These are phyloP conservation scores for Aspidiotus rigidus DNA, from an alignment of 2,888 invertebrate genomes.

Conservation along the genomic window DNA sequence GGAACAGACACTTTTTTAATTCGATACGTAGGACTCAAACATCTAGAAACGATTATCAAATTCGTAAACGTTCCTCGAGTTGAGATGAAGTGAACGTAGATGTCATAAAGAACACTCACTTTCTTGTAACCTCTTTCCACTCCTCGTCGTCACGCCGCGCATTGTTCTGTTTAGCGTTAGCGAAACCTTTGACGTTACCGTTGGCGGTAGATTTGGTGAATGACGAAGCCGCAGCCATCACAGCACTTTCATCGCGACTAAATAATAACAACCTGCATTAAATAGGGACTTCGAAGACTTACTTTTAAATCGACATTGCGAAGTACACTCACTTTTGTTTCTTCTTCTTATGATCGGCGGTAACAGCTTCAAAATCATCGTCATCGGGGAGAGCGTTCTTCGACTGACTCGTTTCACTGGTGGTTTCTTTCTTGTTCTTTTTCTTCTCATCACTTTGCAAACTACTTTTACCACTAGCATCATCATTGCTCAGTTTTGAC, in stretches of 20 bases:
- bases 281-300: not conserved
- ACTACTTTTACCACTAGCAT: not conserved
- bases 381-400: conserved; percentile 11
- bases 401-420: conserved; percentile 12
- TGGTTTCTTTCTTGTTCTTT: conserved; percentile 17
- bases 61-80: not conserved
- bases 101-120: conserved; percentile 2
- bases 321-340: conserved; percentile 15
- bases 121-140: conserved; percentile 80
- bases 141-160: conserved; percentile 70
- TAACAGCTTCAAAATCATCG: conserved; percentile 12
- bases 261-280: not conserved
- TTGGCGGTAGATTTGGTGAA: conserved; percentile 5
- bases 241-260: conserved; percentile 23
- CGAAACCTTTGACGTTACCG: not conserved
- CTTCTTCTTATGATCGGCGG: conserved; percentile 20
- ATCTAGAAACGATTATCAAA: conserved; percentile 38
- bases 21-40: conserved; percentile 49
- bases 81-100: no score
- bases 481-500: not conserved
- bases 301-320: not conserved
- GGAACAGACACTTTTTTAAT: conserved; percentile 91
- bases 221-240: conserved; percentile 6
- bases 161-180: conserved; percentile 10
- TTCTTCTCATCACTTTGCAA: conserved; percentile 1